Conservation (phyloP, 2,113 vertebrate genomes). For the Xyrauchen texanus region DNA sequence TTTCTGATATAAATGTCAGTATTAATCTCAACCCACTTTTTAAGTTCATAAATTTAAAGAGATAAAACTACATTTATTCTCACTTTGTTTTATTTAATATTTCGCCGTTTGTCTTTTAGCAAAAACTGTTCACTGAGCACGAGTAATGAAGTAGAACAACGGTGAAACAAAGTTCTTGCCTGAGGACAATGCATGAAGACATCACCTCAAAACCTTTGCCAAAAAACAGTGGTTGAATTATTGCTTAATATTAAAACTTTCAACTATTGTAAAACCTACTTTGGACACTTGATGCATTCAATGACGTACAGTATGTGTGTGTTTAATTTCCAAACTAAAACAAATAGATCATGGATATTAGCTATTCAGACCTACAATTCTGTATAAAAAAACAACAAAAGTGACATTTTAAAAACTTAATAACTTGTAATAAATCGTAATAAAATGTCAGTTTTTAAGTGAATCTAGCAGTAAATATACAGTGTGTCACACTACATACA, state of each 20-base stretch:
- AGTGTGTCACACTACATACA: not conserved
- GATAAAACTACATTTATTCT: not conserved
- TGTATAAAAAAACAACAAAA: not conserved
- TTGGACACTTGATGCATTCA: too few species aligned
- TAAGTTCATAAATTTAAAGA: not conserved
- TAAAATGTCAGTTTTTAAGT: too few species aligned
- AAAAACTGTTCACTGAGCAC: not conserved
- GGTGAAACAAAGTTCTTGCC: not conserved
- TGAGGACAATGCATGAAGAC: not conserved
- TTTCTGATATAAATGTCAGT: slow-evolving; percentile 1
- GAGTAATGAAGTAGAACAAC: too few species aligned
- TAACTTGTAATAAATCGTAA: too few species aligned
- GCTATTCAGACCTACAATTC: not conserved
- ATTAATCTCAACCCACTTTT: not conserved
- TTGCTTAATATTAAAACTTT: not conserved
- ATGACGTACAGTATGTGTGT: not conserved
- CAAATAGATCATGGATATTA: not conserved
- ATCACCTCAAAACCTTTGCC: not conserved
- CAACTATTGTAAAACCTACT: too few species aligned
- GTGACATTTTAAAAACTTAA: not conserved
- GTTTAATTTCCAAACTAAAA: not conserved
- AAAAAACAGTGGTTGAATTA: not conserved
- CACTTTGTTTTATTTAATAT: not conserved
- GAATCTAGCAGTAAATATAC: not conserved
- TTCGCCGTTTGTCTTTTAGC: not conserved